Percentiles rank a stretch among this genome's conserved stretches.
Evolutionary conservation across 2,797 vertebrate species (phyloP).

Genomic region (Gadopsis bispinosus): DNA sequence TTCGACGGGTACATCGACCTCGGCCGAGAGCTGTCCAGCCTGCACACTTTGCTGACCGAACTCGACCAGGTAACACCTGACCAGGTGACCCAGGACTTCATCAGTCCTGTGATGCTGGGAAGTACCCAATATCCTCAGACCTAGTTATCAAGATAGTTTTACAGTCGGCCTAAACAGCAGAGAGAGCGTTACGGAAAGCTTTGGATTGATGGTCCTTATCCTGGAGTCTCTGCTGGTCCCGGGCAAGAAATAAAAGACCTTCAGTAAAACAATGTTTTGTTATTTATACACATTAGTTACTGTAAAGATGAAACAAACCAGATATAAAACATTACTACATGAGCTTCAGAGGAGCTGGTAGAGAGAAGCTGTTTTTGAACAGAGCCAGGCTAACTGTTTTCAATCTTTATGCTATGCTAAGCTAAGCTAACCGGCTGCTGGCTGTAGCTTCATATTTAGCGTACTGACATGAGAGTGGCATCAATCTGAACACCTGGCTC

Average conservation of each 20-base stretch:
- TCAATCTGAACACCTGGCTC: background rate
- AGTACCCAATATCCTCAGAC: too few species aligned
- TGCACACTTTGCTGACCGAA: slow-evolving; percentile 92
- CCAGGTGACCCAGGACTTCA: background rate
- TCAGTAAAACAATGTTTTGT: too few species aligned
- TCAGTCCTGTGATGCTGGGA: background rate
- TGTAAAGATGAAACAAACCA: too few species aligned
- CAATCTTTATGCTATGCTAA: background rate
- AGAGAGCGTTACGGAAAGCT: background rate
- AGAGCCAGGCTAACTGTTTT: background rate
- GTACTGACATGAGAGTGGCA: too few species aligned
- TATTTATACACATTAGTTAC: too few species aligned
- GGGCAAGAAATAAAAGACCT: too few species aligned
- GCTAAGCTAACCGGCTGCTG: background rate
- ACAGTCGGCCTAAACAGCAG: background rate
- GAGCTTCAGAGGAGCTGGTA: too few species aligned
- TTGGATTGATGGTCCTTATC: too few species aligned
- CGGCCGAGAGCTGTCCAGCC: slow-evolving; percentile 92
- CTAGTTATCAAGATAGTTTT: background rate
- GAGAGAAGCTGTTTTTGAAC: too few species aligned
- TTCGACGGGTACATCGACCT: slow-evolving; percentile 98
- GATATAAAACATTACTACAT: too few species aligned
- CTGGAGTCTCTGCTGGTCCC: too few species aligned
- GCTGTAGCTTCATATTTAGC: background rate
- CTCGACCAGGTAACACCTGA: slow-evolving; percentile 91